Base-by-base conservation (phyloP, 2,113 vertebrate species). In the Mola mola region DNA sequence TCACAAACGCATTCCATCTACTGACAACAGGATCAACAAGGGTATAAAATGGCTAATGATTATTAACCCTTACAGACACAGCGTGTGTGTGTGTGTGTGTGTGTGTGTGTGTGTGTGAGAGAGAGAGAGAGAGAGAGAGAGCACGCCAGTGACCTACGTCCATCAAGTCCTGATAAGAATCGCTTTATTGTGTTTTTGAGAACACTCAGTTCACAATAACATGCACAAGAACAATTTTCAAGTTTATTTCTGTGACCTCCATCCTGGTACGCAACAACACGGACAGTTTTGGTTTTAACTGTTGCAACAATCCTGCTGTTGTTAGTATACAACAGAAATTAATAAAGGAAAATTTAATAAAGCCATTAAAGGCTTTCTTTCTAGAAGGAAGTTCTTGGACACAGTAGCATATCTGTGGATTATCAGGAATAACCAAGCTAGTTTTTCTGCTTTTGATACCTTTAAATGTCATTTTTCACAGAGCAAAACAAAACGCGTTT, bases 131-230 rank as follows among this genome's bases (percentile, higher is more conserved):
- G 49, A 17, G 38, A 40, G 31, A 6, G 24, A 22, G 17, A 38
- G 19, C 46, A 20, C 25, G 22, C n/a, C 69, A 72, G 31, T 15
- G 43, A 62, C 29, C 10, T 55, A 13, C 0, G 12, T 56, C 63
- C 31, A 75, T 84, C 72, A 82, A 85, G 28, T 58, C 19, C 10
- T 19, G 66, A 78, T 84, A 81, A 79, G 65, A 51, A 26, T 0
- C 10, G 28, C 38, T 83, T 85, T 79, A 82, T 66, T 70, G 73
- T 66, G 8, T 69, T 66, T 66, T 51, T 69, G 24, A 51, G 70
- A 78, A 77, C 67, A 59, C 1, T 1, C 17, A 12, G 17, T 66
- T 72, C 22, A 67, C 13, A 60, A 36, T 17, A 21, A 21, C n/a
- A n/a, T n/a, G n/a, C n/a, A n/a, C n/a, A n/a, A n/a, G n/a, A n/a